Evolutionary conservation across 2,888 invertebrate genomes (phyloP).

Genomic region (Caenorhabditis imperialis): DNA sequence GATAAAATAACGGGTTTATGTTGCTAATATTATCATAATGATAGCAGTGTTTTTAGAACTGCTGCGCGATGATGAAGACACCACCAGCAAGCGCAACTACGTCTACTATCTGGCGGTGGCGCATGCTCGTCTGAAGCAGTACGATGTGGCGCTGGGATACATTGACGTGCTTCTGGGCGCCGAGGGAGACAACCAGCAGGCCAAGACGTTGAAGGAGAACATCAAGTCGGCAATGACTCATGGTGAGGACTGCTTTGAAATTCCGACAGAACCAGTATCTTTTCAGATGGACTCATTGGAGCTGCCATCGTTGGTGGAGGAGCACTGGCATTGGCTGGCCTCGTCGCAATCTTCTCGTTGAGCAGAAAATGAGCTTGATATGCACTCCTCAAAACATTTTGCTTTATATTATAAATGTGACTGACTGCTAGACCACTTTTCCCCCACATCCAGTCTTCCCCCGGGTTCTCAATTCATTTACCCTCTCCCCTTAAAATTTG

Average conservation of each 20-base stretch:
- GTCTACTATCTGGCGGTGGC: conserved; percentile 95
- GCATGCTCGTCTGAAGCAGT: conserved; percentile 92
- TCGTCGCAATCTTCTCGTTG: conserved; percentile 67
- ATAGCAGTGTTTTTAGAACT: conserved; percentile 79
- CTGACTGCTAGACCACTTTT: neutral
- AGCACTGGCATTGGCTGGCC: conserved; percentile 68
- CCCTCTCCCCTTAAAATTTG: too few species aligned
- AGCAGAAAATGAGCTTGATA: conserved; percentile 34
- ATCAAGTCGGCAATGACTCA: conserved; percentile 92
- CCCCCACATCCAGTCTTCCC: too few species aligned
- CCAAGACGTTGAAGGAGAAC: conserved; percentile 85
- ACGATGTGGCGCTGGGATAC: conserved; percentile 88
- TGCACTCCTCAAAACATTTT: neutral
- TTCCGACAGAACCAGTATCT: too few species aligned
- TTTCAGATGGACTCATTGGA: conserved; percentile 74
- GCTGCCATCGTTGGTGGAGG: conserved; percentile 75
- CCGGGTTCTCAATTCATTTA: too few species aligned
- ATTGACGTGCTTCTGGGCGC: conserved; percentile 87
- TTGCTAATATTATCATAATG: neutral
- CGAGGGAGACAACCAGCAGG: conserved; percentile 91
- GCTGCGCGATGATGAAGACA: conserved; percentile 82
- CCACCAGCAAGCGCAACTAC: conserved; percentile 88
- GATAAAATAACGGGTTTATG: neutral
- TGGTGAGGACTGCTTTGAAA: conserved; percentile 79
- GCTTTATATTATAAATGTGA: conserved; percentile 2